These are phyloP conservation scores for Stenopsyche tienmushanensis DNA, from an alignment of 1,140 invertebrate genomes.

Conservation along the genomic window DNA sequence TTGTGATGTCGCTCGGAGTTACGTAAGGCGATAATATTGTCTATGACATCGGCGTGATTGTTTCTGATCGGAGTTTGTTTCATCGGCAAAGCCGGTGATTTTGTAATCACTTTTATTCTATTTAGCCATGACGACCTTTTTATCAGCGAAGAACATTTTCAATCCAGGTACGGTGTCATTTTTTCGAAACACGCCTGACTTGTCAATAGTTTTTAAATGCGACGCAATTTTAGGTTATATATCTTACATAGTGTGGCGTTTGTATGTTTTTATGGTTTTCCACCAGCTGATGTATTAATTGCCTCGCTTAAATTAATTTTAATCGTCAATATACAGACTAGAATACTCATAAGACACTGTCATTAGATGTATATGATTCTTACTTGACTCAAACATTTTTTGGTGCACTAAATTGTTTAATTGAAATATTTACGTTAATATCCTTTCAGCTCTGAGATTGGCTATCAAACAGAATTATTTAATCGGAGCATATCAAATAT, in stretches of 20 bases:
- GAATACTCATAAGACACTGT: background rate
- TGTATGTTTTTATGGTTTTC: background rate
- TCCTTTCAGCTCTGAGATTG: constrained; percentile 5
- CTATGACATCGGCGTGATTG: too few relatives aligned
- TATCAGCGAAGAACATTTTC: constrained; percentile 25
- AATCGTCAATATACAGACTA: background rate
- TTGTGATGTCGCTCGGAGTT: too few relatives aligned
- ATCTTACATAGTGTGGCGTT: too few relatives aligned
- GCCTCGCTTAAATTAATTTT: background rate
- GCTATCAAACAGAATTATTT: constrained; percentile 9
- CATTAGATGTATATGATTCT: background rate
- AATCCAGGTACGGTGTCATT: constrained; percentile 19
- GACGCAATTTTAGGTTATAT: too few relatives aligned
- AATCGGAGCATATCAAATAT: constrained; percentile 21
- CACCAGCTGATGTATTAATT: background rate
- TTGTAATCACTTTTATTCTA: too few relatives aligned
- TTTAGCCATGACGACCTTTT: constrained; percentile 32
- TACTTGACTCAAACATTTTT: background rate
- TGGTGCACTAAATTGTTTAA: background rate
- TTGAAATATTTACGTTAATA: background rate
- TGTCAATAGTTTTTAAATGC: too few relatives aligned
- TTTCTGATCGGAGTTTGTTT: too few relatives aligned
- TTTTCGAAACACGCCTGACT: background rate
- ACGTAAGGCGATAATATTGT: too few relatives aligned
- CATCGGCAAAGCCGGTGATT: too few relatives aligned